Base-by-base conservation (phyloP, 2,113 vertebrate genomes). In the Oncorhynchus clarkii region DNA sequence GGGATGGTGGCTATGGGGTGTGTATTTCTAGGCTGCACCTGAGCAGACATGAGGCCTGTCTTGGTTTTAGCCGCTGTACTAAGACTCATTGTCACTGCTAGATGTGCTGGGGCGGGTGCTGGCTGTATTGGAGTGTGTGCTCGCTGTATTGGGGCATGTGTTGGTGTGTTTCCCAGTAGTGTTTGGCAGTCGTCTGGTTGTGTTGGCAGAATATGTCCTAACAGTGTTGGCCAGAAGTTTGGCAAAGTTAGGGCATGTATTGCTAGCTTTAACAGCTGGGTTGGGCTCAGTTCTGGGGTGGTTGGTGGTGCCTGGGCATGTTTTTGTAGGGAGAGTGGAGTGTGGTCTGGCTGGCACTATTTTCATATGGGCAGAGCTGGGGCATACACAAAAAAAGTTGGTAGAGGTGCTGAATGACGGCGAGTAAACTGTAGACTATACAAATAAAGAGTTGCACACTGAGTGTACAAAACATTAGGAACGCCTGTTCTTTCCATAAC, bases 31-130 rank as follows among this genome's bases (percentile, higher is more conserved):
- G 79, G 82, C 60, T 80, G 78, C 1, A 51, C 83, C 31, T 82
- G 73, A 2, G 89, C 81, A 68, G 89, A 85, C 27, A 78, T 78
- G 7, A 90, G 86, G 12, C 89, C 88, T 0, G 87, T 89, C 83
- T 74, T 89, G 0, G 90, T 88, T 77, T 80, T 86, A n/a, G 88
- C 80, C 7, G 86, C 11, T 0, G 84, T 80, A 0, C 84, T 85
- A 0, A 87, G 57, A 60, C 86, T 89, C 18, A 88, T 71, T 48
- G 85, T 72, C 27, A 34, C 26, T 22, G 26, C 2, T 5, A 27
- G 48, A 22, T 1, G 11, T 54, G 16, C 24, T 65, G 29, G 14
- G 14, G 22, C 20, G 18, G 27, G 62, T 18, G 13, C 7, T 2
- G 49, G 49, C 26, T 5, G 29, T 74, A 0, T 0, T 29, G 29